A percentile compares a stretch with the other conserved stretches of the same genome.
phyloP scores from a whole-genome alignment of 1,140 invertebrate genomes.

The Drosophila quadrilineata region DNA sequence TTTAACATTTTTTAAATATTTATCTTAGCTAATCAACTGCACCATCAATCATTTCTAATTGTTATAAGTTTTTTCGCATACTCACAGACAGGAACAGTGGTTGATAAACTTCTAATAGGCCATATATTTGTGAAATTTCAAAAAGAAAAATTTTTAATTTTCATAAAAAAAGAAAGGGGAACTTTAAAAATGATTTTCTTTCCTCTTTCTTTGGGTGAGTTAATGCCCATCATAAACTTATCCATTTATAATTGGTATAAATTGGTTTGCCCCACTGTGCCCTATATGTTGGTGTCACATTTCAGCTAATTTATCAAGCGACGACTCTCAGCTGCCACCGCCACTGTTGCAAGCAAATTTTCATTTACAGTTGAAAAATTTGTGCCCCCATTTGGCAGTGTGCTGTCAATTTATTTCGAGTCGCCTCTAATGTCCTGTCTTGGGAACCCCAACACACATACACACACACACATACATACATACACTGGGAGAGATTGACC shows the following conservation, averaged over 20 bases:
- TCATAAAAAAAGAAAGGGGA: no score
- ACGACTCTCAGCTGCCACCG: neutral
- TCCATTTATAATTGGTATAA: neutral
- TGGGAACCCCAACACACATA: no score
- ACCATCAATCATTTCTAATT: neutral
- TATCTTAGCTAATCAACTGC: neutral
- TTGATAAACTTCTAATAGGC: no score
- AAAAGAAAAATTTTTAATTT: no score
- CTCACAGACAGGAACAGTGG: no score
- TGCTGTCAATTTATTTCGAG: constrained; percentile 61
- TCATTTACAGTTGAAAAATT: constrained; percentile 54
- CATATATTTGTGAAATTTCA: no score
- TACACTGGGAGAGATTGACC: neutral
- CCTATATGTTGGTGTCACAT: constrained; percentile 27
- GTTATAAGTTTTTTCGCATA: neutral
- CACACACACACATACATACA: no score
- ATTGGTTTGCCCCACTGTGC: constrained; percentile 35
- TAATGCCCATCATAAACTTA: no score
- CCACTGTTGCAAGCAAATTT: constrained; percentile 34
- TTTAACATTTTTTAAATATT: no score
- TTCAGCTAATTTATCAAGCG: constrained; percentile 44
- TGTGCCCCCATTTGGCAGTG: constrained; percentile 31
- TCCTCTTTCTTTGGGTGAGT: no score
- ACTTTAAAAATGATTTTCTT: no score
- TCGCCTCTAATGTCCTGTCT: constrained; percentile 34